Evolutionary conservation across 2,888 invertebrate species (phyloP), one percentile per base, ranked within the genome.

Genomic region (Trichopria drosophilae): DNA sequence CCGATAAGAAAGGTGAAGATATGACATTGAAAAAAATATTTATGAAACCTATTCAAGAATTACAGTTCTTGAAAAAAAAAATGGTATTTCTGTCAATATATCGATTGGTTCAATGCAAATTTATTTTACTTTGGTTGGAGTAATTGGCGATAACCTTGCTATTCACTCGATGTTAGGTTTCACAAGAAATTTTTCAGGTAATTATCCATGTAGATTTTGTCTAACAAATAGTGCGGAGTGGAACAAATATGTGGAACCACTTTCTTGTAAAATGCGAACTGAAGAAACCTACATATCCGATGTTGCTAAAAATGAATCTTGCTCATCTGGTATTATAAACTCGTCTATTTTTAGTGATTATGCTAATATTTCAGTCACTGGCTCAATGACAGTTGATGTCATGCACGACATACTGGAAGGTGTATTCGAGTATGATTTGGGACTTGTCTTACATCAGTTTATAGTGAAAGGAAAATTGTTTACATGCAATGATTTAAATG

Each of bases 371-470:
- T 9, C 2, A 23, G 18, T 39, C 22, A 13, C 43, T 28, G 24
- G 24, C 6, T n/a, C 4, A 29, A n/a, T 23, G 23, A 43, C 16
- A 16, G 3, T 58, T 1, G 59, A 61, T 34, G 34, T 49, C 2
- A 50, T 57, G 49, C 62, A 62, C 28, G 58, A 58, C 29, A n/a
- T 53, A 3, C 20, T 57, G 7, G 55, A 58, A 32, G 59, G 58
- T 1, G 26, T 55, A 10, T 51, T 49, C 32, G 42, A 50, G 15
- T 60, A 62, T 15, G 56, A 61, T 26, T 36, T 64, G 24, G 54
- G 48, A 6, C 16, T 53, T 9, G 52, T 63, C 13, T 41, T 63
- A 2, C 2, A 46, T 31, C 6, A 46, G 28, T 52, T 36, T 19
- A 46, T 47, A 10, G 32, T 4, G 10, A 15, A 19, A 4, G 6